These are phyloP conservation scores for Synergus japonicus DNA, from an alignment of 2,888 invertebrate species.

Conservation along the genomic window DNA sequence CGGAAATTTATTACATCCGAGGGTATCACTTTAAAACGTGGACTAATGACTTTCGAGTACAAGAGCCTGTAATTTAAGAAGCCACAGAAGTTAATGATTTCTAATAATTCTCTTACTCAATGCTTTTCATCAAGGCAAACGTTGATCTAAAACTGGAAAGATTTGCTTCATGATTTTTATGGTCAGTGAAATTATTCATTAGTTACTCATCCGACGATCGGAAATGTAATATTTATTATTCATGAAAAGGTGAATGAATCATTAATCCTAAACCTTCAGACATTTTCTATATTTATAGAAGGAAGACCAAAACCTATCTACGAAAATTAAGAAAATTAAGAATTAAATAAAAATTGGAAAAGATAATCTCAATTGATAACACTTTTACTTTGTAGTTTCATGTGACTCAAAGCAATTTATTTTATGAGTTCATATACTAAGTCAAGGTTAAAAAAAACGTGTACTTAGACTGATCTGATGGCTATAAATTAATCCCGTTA, in stretches of 20 bases:
- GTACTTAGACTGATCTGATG: neutral
- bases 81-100: neutral
- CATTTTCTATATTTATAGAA: neutral
- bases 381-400: too few species aligned
- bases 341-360: too few species aligned
- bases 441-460: neutral
- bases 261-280: neutral
- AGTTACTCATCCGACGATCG: neutral
- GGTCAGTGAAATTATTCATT: neutral
- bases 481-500: neutral
- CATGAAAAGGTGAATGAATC: neutral
- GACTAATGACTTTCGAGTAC: neutral
- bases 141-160: neutral
- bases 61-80: neutral
- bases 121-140: neutral
- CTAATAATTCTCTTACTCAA: neutral
- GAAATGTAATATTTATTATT: constrained; percentile 3
- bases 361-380: too few species aligned
- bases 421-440: neutral
- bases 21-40: neutral
- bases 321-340: neutral
- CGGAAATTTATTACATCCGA: neutral
- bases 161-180: neutral
- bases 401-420: neutral
- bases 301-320: neutral